Conservation (phyloP, 2,888 invertebrate species). For the Drosophila rubida region DNA sequence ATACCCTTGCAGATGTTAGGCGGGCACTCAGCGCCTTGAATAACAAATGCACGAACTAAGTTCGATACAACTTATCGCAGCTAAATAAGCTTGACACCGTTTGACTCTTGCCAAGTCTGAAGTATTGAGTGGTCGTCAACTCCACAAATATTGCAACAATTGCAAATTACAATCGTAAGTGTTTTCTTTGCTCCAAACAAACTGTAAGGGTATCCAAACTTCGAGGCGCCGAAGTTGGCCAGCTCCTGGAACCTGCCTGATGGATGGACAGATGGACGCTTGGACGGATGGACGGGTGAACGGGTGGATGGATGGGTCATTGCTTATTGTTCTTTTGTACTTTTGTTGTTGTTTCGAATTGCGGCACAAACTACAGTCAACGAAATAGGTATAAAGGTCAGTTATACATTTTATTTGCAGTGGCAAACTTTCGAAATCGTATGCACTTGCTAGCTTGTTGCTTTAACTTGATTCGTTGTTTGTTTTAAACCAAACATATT, state of each 20-base stretch:
- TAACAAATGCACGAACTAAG: background rate
- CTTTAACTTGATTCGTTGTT: slow-evolving; percentile 34
- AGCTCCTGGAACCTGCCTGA: background rate
- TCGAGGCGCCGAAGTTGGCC: slow-evolving; percentile 23
- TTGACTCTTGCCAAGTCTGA: background rate
- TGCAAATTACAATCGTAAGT: too few species aligned
- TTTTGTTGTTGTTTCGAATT: slow-evolving; percentile 48
- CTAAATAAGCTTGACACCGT: background rate
- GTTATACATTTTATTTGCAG: slow-evolving; percentile 40
- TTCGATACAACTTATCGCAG: background rate
- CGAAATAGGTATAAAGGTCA: slow-evolving; percentile 84
- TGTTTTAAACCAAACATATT: slow-evolving; percentile 44
- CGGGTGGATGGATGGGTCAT: background rate
- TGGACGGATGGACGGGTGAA: background rate
- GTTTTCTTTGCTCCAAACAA: too few species aligned
- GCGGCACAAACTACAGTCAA: slow-evolving; percentile 84
- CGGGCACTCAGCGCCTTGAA: background rate
- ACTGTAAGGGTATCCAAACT: slow-evolving; percentile 15
- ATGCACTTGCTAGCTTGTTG: slow-evolving; percentile 18
- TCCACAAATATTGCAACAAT: too few species aligned
- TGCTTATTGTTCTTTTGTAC: slow-evolving; percentile 16
- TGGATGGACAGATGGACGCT: too few species aligned
- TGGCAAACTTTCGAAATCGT: slow-evolving; percentile 25
- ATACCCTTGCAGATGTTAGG: slow-evolving; percentile 10
- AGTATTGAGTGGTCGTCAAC: background rate